A percentile compares a stretch with the other conserved stretches of the same genome.
Evolutionary conservation across 2,113 vertebrate genomes (phyloP).

Genomic region (Heliornis fulica): DNA sequence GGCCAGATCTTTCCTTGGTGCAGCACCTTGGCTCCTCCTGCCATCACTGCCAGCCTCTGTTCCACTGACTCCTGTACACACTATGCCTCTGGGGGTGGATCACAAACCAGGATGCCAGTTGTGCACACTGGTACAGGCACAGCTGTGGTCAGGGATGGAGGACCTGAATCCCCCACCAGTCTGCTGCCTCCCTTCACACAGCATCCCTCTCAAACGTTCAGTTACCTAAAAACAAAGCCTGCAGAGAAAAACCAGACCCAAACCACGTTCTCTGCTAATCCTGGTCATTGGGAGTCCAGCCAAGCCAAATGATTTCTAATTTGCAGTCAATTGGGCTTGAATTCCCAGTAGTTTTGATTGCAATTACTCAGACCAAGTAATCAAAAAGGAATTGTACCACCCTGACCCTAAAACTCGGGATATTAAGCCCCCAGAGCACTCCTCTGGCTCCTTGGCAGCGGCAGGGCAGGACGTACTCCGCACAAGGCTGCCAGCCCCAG

Average conservation of each 20-base stretch:
- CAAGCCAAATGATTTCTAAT: constrained; percentile 75
- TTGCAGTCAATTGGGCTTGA: constrained; percentile 75
- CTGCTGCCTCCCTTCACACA: not conserved
- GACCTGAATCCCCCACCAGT: not conserved
- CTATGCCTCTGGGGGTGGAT: not conserved
- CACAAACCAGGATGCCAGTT: not conserved
- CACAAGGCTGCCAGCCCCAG: fast-evolving
- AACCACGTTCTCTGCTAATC: not conserved
- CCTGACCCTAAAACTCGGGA: not conserved
- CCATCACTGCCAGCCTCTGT: not conserved
- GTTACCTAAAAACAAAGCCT: not conserved
- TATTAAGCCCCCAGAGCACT: not conserved
- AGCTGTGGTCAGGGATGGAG: not conserved
- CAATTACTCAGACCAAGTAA: constrained; percentile 64
- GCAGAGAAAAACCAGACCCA: constrained; percentile 1
- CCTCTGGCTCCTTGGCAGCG: not conserved
- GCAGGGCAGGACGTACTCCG: fast-evolving
- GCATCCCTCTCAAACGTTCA: not conserved
- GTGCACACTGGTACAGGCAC: not conserved
- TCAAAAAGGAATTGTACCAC: constrained; percentile 53
- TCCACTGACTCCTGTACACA: not conserved
- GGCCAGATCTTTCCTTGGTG: not conserved
- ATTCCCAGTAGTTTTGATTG: constrained; percentile 60
- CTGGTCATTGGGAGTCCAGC: constrained; percentile 4
- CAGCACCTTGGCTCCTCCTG: not conserved